Conservation (phyloP, 2,797 vertebrate species). For the Phoebastria nigripes region DNA sequence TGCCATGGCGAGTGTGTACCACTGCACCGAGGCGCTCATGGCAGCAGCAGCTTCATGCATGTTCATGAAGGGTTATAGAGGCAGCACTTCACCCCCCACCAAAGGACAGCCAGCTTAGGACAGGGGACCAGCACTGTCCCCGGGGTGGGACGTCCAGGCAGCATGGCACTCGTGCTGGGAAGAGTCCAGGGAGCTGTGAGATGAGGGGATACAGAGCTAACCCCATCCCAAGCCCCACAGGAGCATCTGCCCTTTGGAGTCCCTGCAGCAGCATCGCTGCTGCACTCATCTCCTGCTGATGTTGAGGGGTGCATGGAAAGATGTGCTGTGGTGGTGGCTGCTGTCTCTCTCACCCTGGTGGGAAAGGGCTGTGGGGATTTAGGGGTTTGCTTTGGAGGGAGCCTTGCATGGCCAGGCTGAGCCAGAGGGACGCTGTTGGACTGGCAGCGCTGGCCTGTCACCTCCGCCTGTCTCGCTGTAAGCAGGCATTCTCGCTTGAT, state of each 20-base stretch:
- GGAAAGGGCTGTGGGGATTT: not conserved
- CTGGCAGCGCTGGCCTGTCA: constrained; percentile 13
- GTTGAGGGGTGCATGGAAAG: accelerated
- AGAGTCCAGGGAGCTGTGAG: not conserved
- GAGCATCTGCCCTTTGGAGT: not conserved
- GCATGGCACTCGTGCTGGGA: not conserved
- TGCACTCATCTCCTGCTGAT: not conserved
- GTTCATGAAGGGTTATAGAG: not conserved
- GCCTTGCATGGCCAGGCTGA: not conserved
- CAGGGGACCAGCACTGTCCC: not conserved
- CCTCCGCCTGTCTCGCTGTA: not conserved
- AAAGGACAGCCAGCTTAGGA: not conserved
- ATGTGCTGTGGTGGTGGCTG: not conserved
- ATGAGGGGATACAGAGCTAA: not conserved
- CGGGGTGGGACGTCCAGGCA: not conserved
- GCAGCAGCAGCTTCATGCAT: not conserved
- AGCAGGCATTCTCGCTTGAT: constrained; percentile 21
- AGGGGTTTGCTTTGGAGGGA: not conserved
- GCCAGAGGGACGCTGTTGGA: accelerated
- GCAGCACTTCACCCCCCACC: not conserved
- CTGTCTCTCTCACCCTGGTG: not conserved
- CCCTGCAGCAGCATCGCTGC: not conserved
- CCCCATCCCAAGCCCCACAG: not conserved
- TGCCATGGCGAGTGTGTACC: not conserved
- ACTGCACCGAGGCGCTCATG: not conserved